Conservation (phyloP, 2,797 vertebrate genomes). For the Hydrophis major region DNA sequence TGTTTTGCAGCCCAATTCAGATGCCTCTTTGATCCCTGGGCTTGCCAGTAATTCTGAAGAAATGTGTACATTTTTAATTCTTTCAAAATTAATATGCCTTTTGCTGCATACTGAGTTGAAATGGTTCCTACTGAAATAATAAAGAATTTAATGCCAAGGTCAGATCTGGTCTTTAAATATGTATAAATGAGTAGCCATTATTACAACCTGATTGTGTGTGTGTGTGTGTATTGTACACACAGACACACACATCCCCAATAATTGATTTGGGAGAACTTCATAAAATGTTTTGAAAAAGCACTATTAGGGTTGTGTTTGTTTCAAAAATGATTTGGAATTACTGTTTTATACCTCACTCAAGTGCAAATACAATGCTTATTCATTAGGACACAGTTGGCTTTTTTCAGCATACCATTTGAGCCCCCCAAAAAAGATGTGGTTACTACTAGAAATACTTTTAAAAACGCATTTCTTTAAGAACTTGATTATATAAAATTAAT, state of each 20-base stretch:
- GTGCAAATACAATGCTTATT: not conserved
- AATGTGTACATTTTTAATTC: not conserved
- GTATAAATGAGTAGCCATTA: not conserved
- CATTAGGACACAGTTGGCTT: not conserved
- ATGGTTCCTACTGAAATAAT: constrained; percentile 7
- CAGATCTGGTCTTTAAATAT: constrained; percentile 8
- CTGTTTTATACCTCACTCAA: not conserved
- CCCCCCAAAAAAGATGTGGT: not conserved
- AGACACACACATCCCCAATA: not conserved
- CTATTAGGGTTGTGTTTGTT: not conserved
- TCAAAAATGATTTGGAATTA: not conserved
- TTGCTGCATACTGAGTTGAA: not conserved
- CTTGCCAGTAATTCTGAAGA: not conserved
- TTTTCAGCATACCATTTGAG: not conserved
- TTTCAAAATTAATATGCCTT: not conserved
- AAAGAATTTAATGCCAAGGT: not conserved
- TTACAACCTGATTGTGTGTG: not conserved
- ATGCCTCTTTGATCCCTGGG: not conserved
- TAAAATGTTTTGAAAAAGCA: constrained; percentile 19
- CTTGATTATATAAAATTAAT: not conserved
- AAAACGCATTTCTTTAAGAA: not conserved
- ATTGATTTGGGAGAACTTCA: not conserved
- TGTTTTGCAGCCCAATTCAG: not conserved
- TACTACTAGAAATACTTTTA: not conserved
- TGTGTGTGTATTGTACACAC: not conserved